phyloP scores from a whole-genome alignment of 2,113 vertebrate species.

The Spermophilus dauricus region DNA sequence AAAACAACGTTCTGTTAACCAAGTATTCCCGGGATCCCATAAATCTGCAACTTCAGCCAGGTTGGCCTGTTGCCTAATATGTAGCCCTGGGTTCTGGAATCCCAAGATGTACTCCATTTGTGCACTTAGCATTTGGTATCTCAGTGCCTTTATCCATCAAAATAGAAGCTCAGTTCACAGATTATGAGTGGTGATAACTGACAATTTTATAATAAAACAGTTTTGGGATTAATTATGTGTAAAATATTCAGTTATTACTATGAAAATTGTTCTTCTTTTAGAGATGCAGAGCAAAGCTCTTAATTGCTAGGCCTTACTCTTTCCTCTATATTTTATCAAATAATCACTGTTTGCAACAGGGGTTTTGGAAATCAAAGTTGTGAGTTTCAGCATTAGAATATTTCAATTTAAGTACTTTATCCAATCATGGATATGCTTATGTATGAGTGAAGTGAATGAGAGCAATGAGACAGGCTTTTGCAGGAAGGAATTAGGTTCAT shows the following conservation, averaged over 20 bases:
- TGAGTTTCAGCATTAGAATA: not conserved
- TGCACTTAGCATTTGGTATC: not conserved
- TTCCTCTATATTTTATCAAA: not conserved
- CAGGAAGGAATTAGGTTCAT: not conserved
- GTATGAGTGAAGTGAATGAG: not conserved
- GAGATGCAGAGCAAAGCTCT: not conserved
- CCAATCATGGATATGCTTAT: not conserved
- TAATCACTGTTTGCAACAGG: not conserved
- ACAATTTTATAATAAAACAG: not conserved
- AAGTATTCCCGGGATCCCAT: not conserved
- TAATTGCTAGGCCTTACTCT: not conserved
- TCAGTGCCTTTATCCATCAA: not conserved
- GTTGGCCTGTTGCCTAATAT: not conserved
- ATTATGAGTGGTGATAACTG: not conserved
- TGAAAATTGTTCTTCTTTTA: not conserved
- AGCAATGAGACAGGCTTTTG: not conserved
- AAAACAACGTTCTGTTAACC: not conserved
- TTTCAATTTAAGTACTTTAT: not conserved
- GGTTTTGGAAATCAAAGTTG: not conserved
- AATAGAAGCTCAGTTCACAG: not conserved
- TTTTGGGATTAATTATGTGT: not conserved
- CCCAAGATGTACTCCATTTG: too few relatives aligned
- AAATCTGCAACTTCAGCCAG: not conserved
- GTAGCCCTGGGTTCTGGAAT: not conserved
- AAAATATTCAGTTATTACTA: not conserved